Percentiles rank a stretch among this genome's conserved stretches.
These are phyloP conservation scores for Trypoxylus dichotomus DNA, from an alignment of 1,140 invertebrate genomes.

Conservation along the genomic window DNA sequence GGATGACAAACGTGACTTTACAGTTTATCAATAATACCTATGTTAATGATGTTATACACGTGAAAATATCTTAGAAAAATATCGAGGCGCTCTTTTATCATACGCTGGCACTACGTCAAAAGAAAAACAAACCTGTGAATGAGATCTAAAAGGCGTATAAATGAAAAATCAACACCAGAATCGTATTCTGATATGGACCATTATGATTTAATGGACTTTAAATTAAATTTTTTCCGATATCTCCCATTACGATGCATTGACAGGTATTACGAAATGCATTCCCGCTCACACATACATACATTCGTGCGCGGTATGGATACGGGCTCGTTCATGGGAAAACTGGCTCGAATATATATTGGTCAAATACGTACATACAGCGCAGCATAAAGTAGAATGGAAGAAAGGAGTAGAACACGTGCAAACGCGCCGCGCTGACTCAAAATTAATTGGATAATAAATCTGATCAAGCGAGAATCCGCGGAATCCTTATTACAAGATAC, in stretches of 20 bases:
- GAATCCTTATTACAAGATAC: conserved; percentile 19
- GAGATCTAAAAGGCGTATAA: neutral
- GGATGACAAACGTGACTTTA: too few species aligned
- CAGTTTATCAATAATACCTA: too few species aligned
- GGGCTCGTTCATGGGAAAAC: neutral
- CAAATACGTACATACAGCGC: neutral
- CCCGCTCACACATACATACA: neutral
- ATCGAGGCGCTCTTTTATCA: too few species aligned
- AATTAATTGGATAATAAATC: conserved; percentile 26
- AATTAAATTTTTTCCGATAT: conserved; percentile 15
- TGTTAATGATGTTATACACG: too few species aligned
- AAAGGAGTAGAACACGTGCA: neutral
- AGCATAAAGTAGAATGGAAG: neutral
- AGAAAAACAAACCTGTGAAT: neutral
- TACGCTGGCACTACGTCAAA: too few species aligned
- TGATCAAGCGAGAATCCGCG: conserved; percentile 14
- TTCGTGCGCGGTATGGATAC: neutral
- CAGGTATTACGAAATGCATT: conserved; percentile 6
- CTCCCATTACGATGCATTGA: conserved; percentile 4
- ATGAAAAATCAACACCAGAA: neutral
- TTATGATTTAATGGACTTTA: conserved; percentile 18
- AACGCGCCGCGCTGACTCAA: conserved; percentile 11
- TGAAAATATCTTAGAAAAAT: too few species aligned
- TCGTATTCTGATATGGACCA: neutral
- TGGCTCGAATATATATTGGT: neutral